Evolutionary conservation across 1,140 invertebrate genomes (phyloP).

Genomic region (Euwallacea fornicatus): DNA sequence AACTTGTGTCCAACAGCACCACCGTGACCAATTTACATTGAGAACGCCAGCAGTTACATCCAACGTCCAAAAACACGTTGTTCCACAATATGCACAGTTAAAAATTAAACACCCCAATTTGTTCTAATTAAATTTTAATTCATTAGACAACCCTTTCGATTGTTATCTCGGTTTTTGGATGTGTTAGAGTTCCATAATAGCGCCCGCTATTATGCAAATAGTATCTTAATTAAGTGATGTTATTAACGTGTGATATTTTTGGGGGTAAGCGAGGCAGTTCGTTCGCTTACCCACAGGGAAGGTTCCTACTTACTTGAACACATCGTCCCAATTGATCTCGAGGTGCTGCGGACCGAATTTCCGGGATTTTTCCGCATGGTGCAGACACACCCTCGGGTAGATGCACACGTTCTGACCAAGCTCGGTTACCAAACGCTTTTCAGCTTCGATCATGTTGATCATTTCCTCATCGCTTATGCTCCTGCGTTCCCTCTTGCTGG

Average conservation of each 20-base stretch:
- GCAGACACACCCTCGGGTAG: slow-evolving; percentile 68
- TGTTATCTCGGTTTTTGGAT: slow-evolving; percentile 18
- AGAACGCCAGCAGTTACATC: no score
- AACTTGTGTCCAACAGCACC: no score
- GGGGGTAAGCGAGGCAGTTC: neutral
- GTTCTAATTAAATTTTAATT: slow-evolving; percentile 21
- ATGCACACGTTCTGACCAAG: slow-evolving; percentile 70
- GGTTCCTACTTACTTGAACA: slow-evolving; percentile 62
- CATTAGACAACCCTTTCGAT: slow-evolving; percentile 17
- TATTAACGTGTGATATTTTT: slow-evolving; percentile 21
- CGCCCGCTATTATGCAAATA: slow-evolving; percentile 18
- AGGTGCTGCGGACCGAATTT: slow-evolving; percentile 51
- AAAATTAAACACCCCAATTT: slow-evolving; percentile 15
- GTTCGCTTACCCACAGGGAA: no score
- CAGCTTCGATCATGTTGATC: slow-evolving; percentile 65
- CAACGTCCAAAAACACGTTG: no score
- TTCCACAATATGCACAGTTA: neutral
- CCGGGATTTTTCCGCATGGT: slow-evolving; percentile 61
- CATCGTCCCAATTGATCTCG: slow-evolving; percentile 62
- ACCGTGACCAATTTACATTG: no score
- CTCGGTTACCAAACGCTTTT: slow-evolving; percentile 69
- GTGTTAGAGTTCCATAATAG: slow-evolving; percentile 10
- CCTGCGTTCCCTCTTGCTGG: slow-evolving; percentile 56
- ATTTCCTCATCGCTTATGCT: slow-evolving; percentile 53
- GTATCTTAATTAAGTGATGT: neutral